These are phyloP conservation scores for Papilio xuthus DNA, from an alignment of 1,140 invertebrate genomes.

Conservation along the genomic window DNA sequence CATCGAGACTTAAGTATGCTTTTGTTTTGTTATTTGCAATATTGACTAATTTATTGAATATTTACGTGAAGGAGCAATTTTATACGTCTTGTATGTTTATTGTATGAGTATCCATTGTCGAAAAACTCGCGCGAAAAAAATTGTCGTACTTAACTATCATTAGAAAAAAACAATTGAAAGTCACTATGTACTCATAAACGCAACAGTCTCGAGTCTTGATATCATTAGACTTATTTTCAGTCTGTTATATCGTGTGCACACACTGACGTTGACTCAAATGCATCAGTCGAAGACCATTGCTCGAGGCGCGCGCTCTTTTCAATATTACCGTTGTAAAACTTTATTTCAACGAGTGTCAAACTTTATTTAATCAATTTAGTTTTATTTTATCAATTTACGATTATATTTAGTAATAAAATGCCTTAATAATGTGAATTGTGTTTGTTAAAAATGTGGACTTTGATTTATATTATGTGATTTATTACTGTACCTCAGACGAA, in stretches of 20 bases:
- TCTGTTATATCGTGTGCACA: constrained; percentile 44
- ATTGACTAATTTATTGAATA: no score
- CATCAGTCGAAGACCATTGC: constrained; percentile 59
- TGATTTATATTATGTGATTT: background rate
- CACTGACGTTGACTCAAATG: constrained; percentile 47
- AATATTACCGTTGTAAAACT: constrained; percentile 41
- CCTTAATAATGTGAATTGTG: background rate
- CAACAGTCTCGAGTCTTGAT: constrained; percentile 49
- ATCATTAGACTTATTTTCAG: constrained; percentile 52
- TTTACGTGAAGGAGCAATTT: no score
- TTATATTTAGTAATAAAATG: background rate
- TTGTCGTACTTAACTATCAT: no score
- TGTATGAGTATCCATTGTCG: no score
- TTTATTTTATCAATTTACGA: background rate
- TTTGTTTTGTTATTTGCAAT: background rate
- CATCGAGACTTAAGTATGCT: background rate
- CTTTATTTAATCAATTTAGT: background rate
- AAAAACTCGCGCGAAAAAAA: background rate
- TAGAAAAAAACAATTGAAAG: background rate
- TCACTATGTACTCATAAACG: background rate
- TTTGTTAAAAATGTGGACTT: background rate
- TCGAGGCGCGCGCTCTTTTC: constrained; percentile 55
- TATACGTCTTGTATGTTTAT: no score
- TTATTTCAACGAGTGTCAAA: background rate
- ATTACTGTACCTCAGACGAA: background rate